Evolutionary conservation across 2,888 invertebrate species (phyloP).

Genomic region (Dicyrtoma fusca): DNA sequence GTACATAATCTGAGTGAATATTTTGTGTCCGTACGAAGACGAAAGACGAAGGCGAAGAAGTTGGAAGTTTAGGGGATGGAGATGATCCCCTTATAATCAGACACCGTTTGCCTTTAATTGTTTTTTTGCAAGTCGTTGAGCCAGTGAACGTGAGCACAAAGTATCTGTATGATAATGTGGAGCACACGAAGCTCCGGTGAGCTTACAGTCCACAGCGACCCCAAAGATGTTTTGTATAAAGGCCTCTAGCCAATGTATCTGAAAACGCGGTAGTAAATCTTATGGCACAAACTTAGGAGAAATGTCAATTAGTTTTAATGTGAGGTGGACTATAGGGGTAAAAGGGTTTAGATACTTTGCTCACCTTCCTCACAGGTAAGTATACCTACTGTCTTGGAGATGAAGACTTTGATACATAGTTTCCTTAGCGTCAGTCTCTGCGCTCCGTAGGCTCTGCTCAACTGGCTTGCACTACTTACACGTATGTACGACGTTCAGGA

Average conservation of each 20-base stretch:
- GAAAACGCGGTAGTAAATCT: constrained; percentile 40
- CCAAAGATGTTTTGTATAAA: constrained; percentile 17
- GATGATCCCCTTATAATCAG: constrained; percentile 19
- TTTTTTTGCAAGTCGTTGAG: constrained; percentile 34
- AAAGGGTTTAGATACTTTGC: constrained; percentile 12
- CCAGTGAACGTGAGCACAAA: constrained; percentile 27
- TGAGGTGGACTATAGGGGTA: constrained; percentile 27
- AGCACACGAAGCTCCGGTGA: constrained; percentile 27
- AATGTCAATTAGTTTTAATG: constrained; percentile 43
- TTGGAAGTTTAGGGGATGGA: constrained; percentile 29
- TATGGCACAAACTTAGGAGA: constrained; percentile 37
- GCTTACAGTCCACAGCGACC: neutral
- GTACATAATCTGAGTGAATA: too few species aligned
- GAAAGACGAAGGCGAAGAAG: neutral
- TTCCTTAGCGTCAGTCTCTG: too few species aligned
- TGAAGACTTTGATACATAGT: neutral
- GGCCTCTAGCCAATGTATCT: constrained; percentile 34
- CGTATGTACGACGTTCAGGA: too few species aligned
- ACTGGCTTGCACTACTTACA: neutral
- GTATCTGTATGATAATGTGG: constrained; percentile 35
- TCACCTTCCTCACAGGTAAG: too few species aligned
- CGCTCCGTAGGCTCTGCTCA: neutral
- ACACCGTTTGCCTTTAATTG: constrained; percentile 34
- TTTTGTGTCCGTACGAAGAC: neutral
- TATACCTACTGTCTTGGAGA: too few species aligned